phyloP scores from a whole-genome alignment of 2,113 vertebrate species.

The Erythrolamprus reginae region DNA sequence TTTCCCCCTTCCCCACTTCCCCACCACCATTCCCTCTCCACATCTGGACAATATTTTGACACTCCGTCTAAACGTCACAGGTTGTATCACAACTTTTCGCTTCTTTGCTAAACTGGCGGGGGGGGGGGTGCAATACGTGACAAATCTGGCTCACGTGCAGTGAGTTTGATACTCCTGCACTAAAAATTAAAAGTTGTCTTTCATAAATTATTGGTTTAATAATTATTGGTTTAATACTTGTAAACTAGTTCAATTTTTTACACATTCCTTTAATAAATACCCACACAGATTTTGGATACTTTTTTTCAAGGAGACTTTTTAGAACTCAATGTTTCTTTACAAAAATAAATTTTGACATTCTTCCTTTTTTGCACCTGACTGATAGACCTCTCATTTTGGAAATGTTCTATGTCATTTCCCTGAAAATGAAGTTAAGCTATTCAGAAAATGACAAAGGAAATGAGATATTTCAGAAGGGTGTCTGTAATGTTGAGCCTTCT shows the following conservation, averaged over 20 bases:
- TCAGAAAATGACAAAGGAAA: slow-evolving; percentile 21
- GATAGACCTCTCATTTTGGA: not conserved
- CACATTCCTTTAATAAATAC: not conserved
- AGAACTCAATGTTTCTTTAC: not conserved
- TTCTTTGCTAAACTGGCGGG: no score
- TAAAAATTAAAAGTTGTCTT: no score
- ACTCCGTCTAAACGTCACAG: not conserved
- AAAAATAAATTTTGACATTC: not conserved
- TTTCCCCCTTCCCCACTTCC: no score
- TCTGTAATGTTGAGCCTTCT: slow-evolving; percentile 5
- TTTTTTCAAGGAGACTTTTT: not conserved
- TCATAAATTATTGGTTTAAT: not conserved
- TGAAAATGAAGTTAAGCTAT: slow-evolving; percentile 2
- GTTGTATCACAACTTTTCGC: no score
- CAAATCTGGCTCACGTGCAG: no score
- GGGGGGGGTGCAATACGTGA: no score
- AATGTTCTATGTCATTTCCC: not conserved
- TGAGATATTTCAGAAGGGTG: slow-evolving; percentile 5
- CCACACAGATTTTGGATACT: not conserved
- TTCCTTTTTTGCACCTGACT: not conserved
- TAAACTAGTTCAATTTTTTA: not conserved
- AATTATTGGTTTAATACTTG: not conserved
- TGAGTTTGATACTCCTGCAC: no score
- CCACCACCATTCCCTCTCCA: not conserved
- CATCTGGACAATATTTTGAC: not conserved